These are phyloP conservation scores for Acrobasis consociella DNA, from an alignment of 2,888 invertebrate genomes.

Conservation along the genomic window DNA sequence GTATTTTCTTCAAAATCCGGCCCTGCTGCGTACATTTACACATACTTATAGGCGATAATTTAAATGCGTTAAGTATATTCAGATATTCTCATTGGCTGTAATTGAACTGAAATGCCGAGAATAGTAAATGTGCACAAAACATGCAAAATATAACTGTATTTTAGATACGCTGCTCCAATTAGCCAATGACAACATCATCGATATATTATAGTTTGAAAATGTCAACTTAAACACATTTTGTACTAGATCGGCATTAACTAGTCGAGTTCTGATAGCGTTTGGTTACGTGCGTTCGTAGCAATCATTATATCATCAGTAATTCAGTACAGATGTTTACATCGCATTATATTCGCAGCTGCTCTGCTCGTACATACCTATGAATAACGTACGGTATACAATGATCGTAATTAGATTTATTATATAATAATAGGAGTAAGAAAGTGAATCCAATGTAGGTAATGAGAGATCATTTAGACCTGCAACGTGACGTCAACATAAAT, in stretches of 20 bases:
- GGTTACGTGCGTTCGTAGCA: conserved; percentile 3
- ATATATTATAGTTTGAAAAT: conserved; percentile 22
- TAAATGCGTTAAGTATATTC: conserved; percentile 3
- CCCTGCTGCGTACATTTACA: conserved; percentile 13
- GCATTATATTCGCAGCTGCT: conserved; percentile 21
- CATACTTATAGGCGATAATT: conserved; percentile 15
- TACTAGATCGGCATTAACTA: conserved; percentile 4
- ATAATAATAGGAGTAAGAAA: conserved; percentile 25
- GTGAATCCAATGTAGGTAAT: conserved; percentile 24
- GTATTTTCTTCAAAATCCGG: background rate
- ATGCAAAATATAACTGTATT: conserved; percentile 14
- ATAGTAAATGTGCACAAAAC: conserved; percentile 8
- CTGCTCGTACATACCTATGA: conserved; percentile 21
- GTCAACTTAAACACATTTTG: conserved; percentile 27
- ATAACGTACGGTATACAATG: conserved; percentile 12
- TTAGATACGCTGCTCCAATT: conserved; percentile 14
- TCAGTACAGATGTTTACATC: conserved; percentile 17
- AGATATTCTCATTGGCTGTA: conserved; percentile 16
- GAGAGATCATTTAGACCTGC: background rate
- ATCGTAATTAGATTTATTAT: conserved; percentile 24
- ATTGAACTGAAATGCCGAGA: conserved; percentile 11
- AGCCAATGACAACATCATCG: conserved; percentile 15
- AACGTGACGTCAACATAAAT: background rate
- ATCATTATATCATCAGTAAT: conserved; percentile 13
- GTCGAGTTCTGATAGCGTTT: conserved; percentile 8